Evolutionary conservation across 2,888 invertebrate species (phyloP), one percentile per base, ranked within the genome.

Genomic region (Platycheirus albimanus): DNA sequence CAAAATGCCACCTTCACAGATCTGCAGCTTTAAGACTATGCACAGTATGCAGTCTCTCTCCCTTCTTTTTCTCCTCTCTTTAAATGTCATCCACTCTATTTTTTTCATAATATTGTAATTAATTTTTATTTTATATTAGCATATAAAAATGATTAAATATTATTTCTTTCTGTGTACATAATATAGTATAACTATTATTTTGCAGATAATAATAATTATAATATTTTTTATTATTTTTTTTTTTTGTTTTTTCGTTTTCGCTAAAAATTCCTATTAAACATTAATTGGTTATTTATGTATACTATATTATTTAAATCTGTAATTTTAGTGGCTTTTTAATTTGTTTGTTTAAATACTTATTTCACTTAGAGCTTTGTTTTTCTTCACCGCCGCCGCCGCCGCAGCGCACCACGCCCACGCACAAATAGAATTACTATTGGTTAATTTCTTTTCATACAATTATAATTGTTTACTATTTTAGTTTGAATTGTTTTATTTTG

Each of bases 111-210:
- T 77, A 76, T 71, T 76, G 38, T 63, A 67, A 76, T 81, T 81
- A 54, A 54, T 66, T 81, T 71, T 80, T 64, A 71, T 77, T 58
- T 54, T 45, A 54, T 81, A 72, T 72, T 66, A 77, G 76, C 77
- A 81, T 71, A 76, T 81, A 81, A 81, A 81, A 81, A 81, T 77
- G 77, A 81, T 81, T 81, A 81, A 81, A 81, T 81, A 67, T 81
- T 72, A 66, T 52, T 17, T 67, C 20, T 51, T 72, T 63, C 45
- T 71, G 69, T 80, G 70, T 76, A 61, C 43, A 61, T 61, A 28
- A 61, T 61, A 81, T 66, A 71, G 76, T 81, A 81, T 76, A 81
- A 81, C 45, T 45, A 61, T 76, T 76, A 81, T 76, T 76, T 72
- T 63, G 81, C 45, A n/a, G n/a, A n/a, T 61, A 67, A 81, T 81